A percentile compares a stretch with the other conserved stretches of the same genome.
phyloP scores from a whole-genome alignment of 2,113 vertebrate species.

The Chaetura pelagica region DNA sequence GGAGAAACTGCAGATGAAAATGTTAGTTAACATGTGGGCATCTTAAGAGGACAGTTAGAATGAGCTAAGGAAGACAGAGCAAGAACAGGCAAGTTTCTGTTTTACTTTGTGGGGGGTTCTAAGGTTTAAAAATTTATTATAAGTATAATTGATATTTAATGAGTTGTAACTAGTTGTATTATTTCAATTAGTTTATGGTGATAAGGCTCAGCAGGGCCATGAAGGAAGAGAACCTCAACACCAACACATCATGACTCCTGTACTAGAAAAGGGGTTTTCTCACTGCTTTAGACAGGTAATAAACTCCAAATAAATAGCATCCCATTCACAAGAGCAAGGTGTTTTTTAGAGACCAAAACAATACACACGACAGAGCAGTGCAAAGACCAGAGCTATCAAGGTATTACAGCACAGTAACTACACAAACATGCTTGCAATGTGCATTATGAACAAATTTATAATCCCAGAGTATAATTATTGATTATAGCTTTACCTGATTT shows the following conservation, averaged over 20 bases:
- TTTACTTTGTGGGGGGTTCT: neutral
- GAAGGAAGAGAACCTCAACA: slow-evolving; percentile 10
- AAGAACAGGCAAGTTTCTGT: neutral
- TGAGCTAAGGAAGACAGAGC: neutral
- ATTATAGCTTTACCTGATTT: neutral
- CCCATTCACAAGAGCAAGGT: neutral
- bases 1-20: neutral
- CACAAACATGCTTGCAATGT: neutral
- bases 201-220: slow-evolving; percentile 64
- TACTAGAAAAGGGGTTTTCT: slow-evolving; percentile 35
- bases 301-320: slow-evolving; percentile 11
- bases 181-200: slow-evolving; percentile 78
- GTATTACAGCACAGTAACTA: neutral
- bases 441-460: neutral
- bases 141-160: slow-evolving; percentile 63
- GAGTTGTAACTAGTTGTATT: slow-evolving; percentile 63
- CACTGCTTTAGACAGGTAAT: slow-evolving; percentile 48
- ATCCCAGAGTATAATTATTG: neutral
- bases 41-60: neutral
- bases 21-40: neutral
- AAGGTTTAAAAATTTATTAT: neutral
- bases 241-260: neutral
- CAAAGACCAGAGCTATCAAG: neutral
- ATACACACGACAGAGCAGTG: neutral
- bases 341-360: neutral